Conservation (phyloP, 2,113 vertebrate species). For the Aphyosemion australe region DNA sequence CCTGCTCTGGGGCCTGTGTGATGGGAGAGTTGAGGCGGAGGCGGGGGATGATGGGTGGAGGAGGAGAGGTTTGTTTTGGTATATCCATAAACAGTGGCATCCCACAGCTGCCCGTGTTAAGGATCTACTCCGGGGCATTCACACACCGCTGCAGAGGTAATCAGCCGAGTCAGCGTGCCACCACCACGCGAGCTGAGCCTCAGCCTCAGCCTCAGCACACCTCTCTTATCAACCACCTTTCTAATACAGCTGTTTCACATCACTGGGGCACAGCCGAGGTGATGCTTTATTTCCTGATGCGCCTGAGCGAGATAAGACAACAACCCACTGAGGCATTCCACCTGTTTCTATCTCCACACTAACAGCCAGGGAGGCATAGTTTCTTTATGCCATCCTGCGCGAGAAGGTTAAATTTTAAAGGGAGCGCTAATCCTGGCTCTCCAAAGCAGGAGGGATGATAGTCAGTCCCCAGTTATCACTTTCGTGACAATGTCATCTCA, state of each 20-base stretch:
- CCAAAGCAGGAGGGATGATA: conserved; percentile 33
- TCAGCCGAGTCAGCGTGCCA: conserved; percentile 53
- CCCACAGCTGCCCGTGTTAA: conserved; percentile 50
- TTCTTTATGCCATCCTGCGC: neutral
- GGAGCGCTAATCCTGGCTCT: conserved; percentile 40
- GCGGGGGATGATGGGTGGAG: no score
- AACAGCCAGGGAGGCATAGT: conserved; percentile 19
- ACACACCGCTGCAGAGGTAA: conserved; percentile 58
- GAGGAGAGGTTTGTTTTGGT: conserved; percentile 32
- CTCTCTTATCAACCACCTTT: conserved; percentile 40
- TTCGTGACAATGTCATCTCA: conserved; percentile 51
- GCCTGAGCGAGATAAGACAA: conserved; percentile 59
- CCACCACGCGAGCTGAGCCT: conserved; percentile 25
- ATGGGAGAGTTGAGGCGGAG: conserved; percentile 5
- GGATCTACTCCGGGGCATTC: conserved; percentile 55
- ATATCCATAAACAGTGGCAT: conserved; percentile 36
- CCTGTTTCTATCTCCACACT: conserved; percentile 6
- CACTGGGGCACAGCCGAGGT: conserved; percentile 33
- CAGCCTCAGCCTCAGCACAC: conserved; percentile 18
- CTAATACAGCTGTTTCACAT: conserved; percentile 38
- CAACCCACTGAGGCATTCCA: conserved; percentile 37
- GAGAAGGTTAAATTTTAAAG: conserved; percentile 33
- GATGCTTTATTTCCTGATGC: conserved; percentile 32
- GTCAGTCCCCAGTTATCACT: conserved; percentile 54
- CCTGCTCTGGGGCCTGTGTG: conserved; percentile 35